phyloP scores from a whole-genome alignment of 2,797 vertebrate species.

The Mus caroli region DNA sequence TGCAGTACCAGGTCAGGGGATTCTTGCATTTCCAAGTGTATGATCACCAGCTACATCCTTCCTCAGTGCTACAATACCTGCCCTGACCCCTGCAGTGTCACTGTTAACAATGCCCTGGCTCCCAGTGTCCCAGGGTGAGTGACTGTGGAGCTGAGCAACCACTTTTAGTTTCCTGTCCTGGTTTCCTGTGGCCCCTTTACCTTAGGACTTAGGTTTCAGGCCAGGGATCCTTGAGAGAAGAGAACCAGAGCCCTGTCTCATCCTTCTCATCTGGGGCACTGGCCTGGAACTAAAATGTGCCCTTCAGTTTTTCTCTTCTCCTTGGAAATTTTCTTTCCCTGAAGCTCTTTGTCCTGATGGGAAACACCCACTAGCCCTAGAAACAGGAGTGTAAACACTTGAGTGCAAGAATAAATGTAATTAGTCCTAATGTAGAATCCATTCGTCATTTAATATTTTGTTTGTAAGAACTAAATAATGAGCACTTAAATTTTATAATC shows the following conservation, averaged over 20 bases:
- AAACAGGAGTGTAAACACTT: slow-evolving; percentile 49
- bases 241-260: not conserved
- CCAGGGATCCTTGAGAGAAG: not conserved
- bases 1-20: not conserved
- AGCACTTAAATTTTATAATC: not conserved
- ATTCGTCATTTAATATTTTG: not conserved
- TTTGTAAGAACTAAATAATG: slow-evolving; percentile 39
- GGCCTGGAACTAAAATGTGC: slow-evolving; percentile 16
- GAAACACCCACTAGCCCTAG: not conserved
- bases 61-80: not conserved
- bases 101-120: not conserved
- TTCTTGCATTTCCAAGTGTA: not conserved
- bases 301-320: not conserved
- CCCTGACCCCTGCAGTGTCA: not conserved
- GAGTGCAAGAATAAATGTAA: not conserved
- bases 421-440: not conserved
- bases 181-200: slow-evolving; percentile 37
- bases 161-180: slow-evolving; percentile 29
- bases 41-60: not conserved
- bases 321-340: slow-evolving; percentile 40
- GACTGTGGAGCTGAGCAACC: not conserved
- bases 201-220: slow-evolving; percentile 7
- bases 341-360: slow-evolving; percentile 5
- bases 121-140: not conserved
- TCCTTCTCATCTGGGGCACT: slow-evolving; percentile 25